Conservation (phyloP, 2,888 invertebrate genomes). For the Lypha dubia region DNA sequence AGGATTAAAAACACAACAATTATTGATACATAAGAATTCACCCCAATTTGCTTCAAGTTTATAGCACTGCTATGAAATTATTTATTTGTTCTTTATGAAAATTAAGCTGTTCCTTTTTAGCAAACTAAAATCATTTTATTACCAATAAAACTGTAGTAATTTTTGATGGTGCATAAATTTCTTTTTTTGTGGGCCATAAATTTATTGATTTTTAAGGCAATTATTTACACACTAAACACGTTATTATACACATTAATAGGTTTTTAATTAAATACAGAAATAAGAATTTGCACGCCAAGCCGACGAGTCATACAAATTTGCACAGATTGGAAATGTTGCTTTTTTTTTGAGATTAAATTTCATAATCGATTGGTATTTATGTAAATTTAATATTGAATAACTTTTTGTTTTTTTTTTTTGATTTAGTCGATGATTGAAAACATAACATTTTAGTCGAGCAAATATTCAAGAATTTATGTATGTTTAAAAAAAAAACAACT, state of each 20-base stretch:
- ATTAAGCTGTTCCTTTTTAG: background rate
- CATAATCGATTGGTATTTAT: no score
- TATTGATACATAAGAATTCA: no score
- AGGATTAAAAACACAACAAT: no score
- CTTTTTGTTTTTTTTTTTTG: no score
- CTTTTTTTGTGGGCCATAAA: constrained; percentile 33
- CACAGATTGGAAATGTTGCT: background rate
- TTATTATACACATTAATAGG: constrained; percentile 26
- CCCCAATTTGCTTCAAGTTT: background rate
- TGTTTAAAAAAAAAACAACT: no score
- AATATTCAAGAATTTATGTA: no score
- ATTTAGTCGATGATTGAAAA: no score
- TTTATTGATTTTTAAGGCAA: constrained; percentile 30
- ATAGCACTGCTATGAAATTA: background rate
- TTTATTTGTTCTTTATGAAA: background rate
- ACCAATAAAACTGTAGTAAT: background rate
- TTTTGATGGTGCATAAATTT: background rate
- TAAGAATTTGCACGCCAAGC: no score
- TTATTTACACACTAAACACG: constrained; percentile 19
- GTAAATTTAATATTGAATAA: no score
- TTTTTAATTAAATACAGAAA: constrained; percentile 34
- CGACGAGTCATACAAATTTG: background rate
- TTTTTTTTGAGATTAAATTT: background rate
- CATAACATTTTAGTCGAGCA: no score
- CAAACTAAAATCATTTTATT: background rate